Conservation (phyloP, 2,888 invertebrate genomes). For the Eupithecia subfuscata region DNA sequence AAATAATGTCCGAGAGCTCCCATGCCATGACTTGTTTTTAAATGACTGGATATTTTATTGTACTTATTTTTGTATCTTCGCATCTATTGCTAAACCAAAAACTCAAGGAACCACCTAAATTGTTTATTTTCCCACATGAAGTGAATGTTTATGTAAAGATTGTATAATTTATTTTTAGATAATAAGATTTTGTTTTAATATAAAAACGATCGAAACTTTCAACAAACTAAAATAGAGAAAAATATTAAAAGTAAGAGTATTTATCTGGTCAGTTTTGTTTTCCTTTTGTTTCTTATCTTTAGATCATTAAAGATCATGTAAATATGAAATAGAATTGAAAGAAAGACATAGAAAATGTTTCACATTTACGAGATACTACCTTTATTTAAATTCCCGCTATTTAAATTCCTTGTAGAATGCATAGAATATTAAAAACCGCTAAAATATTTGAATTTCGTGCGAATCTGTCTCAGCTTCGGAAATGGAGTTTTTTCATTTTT, state of each 20-base stretch:
- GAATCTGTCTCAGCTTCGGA: too few species aligned
- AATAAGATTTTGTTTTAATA: neutral
- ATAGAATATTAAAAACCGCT: too few species aligned
- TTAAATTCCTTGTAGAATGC: too few species aligned
- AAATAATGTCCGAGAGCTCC: neutral
- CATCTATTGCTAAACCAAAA: neutral
- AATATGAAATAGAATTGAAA: too few species aligned
- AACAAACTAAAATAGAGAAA: neutral
- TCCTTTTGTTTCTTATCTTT: neutral
- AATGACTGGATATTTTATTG: neutral
- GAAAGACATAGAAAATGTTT: too few species aligned
- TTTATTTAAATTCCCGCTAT: too few species aligned
- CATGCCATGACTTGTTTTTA: neutral
- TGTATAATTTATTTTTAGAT: slow-evolving; percentile 1
- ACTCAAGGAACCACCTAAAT: neutral
- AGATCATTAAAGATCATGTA: too few species aligned
- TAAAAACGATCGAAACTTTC: neutral
- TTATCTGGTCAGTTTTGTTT: neutral
- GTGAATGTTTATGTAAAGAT: neutral
- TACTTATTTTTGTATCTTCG: neutral
- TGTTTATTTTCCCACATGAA: neutral
- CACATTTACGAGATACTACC: too few species aligned
- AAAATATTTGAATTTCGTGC: too few species aligned
- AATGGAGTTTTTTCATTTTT: too few species aligned
- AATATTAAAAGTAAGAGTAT: neutral